Percentiles rank a stretch among this genome's conserved stretches.
Evolutionary conservation across 2,797 vertebrate genomes (phyloP).

Genomic region (Sebastes minor): DNA sequence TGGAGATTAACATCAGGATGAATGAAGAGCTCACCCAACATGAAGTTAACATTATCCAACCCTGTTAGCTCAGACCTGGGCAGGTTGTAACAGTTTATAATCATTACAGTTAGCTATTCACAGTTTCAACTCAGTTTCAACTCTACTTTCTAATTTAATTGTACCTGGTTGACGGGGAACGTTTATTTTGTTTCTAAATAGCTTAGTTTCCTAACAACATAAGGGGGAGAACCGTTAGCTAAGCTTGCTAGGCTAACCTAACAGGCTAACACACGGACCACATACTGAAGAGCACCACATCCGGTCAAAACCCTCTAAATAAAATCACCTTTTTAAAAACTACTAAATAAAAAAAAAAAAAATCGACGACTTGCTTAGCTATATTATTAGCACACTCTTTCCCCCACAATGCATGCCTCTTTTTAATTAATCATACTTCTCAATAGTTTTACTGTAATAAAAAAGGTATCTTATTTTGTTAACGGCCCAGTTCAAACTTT

Average conservation of each 20-base stretch:
- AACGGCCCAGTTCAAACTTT: conserved; percentile 30
- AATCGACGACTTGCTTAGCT: fast-evolving
- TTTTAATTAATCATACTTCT: not conserved
- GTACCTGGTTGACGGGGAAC: fast-evolving
- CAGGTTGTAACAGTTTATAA: not conserved
- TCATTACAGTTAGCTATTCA: not conserved
- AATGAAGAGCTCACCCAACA: not conserved
- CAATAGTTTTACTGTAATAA: not conserved
- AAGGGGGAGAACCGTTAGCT: not conserved
- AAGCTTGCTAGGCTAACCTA: conserved; percentile 3
- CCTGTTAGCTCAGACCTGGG: not conserved
- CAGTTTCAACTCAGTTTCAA: no score
- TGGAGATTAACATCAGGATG: not conserved
- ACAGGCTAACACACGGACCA: not conserved
- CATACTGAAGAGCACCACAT: not conserved
- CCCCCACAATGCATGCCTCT: fast-evolving
- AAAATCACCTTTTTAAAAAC: not conserved
- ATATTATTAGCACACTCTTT: no score
- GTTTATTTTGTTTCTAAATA: not conserved
- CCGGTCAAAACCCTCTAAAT: conserved; percentile 40
- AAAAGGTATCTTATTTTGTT: not conserved
- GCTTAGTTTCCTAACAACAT: not conserved
- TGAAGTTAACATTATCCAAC: conserved; percentile 33
- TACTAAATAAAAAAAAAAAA: conserved; percentile 26
- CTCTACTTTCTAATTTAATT: not conserved